These are phyloP conservation scores for Scaptodrosophila latifasciaeformis DNA, from an alignment of 2,888 invertebrate species.

Conservation along the genomic window DNA sequence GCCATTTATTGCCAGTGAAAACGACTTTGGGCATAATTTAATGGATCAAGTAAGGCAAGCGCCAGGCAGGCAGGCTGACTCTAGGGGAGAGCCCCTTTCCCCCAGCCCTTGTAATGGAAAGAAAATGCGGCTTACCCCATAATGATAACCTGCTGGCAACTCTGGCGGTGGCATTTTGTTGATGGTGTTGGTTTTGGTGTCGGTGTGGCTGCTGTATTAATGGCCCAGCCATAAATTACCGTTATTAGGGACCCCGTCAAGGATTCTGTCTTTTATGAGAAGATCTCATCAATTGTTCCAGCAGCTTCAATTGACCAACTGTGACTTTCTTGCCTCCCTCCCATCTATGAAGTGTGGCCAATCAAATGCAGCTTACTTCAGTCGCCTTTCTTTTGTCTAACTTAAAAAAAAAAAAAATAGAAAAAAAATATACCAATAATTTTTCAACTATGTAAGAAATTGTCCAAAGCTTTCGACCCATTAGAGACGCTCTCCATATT, in stretches of 20 bases:
- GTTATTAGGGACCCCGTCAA: slow-evolving; percentile 32
- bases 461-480: slow-evolving; percentile 16
- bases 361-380: slow-evolving; percentile 38
- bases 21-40: slow-evolving; percentile 41
- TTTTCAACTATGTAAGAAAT: slow-evolving; percentile 26
- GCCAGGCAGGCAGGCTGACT: too few species aligned
- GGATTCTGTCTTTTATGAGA: too few species aligned
- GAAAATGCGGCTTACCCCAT: background rate
- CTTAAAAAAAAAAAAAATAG: too few species aligned
- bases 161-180: too few species aligned
- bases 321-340: too few species aligned
- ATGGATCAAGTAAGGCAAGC: too few species aligned
- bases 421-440: slow-evolving; percentile 44
- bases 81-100: too few species aligned
- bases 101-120: too few species aligned
- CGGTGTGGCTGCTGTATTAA: slow-evolving; percentile 27
- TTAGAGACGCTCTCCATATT: slow-evolving; percentile 16
- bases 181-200: background rate
- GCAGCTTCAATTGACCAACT: too few species aligned
- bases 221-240: slow-evolving; percentile 44
- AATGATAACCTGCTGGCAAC: slow-evolving; percentile 28
- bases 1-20: slow-evolving; percentile 35
- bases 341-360: slow-evolving; percentile 26
- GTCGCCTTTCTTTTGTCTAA: too few species aligned
- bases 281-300: too few species aligned